These are phyloP conservation scores for Exaiptasia diaphana DNA, from an alignment of 64 coral and sea anemone species.

Conservation along the genomic window DNA sequence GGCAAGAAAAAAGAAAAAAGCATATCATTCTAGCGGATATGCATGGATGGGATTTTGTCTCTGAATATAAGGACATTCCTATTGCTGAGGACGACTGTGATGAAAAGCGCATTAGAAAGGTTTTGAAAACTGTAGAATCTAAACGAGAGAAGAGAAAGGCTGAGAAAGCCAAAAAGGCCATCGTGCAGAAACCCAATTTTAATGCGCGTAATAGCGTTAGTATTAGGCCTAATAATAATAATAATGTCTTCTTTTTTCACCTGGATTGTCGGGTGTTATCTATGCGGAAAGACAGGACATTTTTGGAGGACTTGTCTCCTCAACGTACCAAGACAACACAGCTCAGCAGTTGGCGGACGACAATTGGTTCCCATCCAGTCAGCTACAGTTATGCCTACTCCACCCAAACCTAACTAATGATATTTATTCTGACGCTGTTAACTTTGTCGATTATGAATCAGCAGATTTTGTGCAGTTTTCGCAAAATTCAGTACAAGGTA, in stretches of 20 bases:
- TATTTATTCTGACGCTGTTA: background rate
- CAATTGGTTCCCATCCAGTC: conserved; percentile 14
- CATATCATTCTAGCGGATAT: conserved; percentile 15
- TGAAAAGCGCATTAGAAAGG: conserved; percentile 21
- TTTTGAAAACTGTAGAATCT: conserved; percentile 5
- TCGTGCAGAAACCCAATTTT: background rate
- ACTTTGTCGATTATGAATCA: background rate
- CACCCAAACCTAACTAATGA: background rate
- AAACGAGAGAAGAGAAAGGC: conserved; percentile 10
- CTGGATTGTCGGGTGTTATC: background rate
- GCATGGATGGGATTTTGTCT: conserved; percentile 14
- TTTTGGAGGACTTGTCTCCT: background rate
- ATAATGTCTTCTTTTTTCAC: background rate
- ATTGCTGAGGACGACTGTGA: conserved; percentile 33
- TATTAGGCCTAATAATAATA: background rate
- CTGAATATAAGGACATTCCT: conserved; percentile 24
- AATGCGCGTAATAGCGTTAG: background rate
- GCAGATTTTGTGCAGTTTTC: background rate
- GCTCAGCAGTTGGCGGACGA: background rate
- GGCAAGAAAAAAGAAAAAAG: background rate
- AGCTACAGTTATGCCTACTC: background rate
- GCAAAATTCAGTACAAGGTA: conserved; percentile 1
- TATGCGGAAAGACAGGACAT: background rate
- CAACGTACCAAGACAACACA: background rate
- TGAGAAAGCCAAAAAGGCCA: conserved; percentile 13